Evolutionary conservation across 2,797 vertebrate genomes (phyloP).

Genomic region (Hyperoplus immaculatus): DNA sequence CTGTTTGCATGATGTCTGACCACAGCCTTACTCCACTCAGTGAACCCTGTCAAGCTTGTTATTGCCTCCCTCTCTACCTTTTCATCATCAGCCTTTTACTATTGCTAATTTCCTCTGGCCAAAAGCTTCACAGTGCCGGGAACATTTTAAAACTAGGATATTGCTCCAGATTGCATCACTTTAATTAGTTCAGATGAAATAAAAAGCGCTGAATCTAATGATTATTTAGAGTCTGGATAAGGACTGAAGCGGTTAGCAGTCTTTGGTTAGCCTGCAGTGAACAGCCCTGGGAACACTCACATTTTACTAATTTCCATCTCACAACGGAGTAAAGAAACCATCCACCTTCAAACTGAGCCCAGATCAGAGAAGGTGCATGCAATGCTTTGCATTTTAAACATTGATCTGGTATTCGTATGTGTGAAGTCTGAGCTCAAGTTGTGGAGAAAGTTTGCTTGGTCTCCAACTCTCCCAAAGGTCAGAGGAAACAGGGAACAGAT

Average conservation of each 20-base stretch:
- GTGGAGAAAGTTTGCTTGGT: neutral
- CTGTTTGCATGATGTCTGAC: neutral
- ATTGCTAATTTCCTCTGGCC: slow-evolving; percentile 51
- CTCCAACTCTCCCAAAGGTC: neutral
- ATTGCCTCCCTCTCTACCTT: slow-evolving; percentile 50
- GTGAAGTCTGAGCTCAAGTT: neutral
- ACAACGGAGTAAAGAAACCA: neutral
- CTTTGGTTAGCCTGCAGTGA: slow-evolving; percentile 43
- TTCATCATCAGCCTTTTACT: slow-evolving; percentile 62
- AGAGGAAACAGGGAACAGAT: neutral
- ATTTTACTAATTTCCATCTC: slow-evolving; percentile 37
- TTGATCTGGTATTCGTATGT: neutral
- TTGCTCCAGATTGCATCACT: slow-evolving; percentile 78
- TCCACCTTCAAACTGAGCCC: slow-evolving; percentile 23
- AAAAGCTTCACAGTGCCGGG: slow-evolving; percentile 53
- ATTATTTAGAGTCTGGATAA: slow-evolving; percentile 41
- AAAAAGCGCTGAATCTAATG: slow-evolving; percentile 61
- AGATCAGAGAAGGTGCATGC: neutral
- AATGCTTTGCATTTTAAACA: neutral
- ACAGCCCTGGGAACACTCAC: slow-evolving; percentile 46
- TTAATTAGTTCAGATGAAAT: slow-evolving; percentile 69
- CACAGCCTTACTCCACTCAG: neutral
- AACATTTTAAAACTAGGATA: slow-evolving; percentile 43
- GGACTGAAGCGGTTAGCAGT: slow-evolving; percentile 32
- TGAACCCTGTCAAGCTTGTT: slow-evolving; percentile 42